phyloP scores from a whole-genome alignment of 2,888 invertebrate genomes.

The Apeira syringaria region DNA sequence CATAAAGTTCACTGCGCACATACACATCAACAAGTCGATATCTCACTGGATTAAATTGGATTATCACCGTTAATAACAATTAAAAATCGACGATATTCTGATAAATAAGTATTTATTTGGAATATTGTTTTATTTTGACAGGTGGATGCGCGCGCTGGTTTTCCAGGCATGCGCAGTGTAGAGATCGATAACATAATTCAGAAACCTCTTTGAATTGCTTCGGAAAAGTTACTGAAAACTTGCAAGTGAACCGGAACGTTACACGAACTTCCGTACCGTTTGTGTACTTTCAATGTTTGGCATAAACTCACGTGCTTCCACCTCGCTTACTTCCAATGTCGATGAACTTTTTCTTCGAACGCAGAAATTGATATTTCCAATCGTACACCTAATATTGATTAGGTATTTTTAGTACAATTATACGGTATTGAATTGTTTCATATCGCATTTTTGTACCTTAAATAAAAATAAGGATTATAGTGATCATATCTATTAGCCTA shows the following conservation, averaged over 20 bases:
- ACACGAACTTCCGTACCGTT: not conserved
- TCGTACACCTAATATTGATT: too few relatives aligned
- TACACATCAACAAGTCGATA: not conserved
- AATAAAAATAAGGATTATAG: too few relatives aligned
- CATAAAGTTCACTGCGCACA: not conserved
- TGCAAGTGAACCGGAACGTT: slow-evolving; percentile 7
- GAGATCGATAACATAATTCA: slow-evolving; percentile 56
- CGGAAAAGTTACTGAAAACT: slow-evolving; percentile 4
- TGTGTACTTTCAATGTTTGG: not conserved
- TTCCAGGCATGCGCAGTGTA: slow-evolving; percentile 37
- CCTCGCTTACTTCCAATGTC: too few relatives aligned
- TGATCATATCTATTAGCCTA: too few relatives aligned
- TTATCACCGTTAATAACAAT: slow-evolving; percentile 1
- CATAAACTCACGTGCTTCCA: not conserved
- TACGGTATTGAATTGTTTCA: too few relatives aligned
- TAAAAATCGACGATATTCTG: slow-evolving; percentile 3
- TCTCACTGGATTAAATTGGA: not conserved
- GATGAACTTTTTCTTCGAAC: too few relatives aligned
- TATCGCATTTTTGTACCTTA: too few relatives aligned
- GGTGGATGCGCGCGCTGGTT: slow-evolving; percentile 59
- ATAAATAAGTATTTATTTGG: slow-evolving; percentile 32
- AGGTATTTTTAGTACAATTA: too few relatives aligned
- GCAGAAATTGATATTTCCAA: too few relatives aligned
- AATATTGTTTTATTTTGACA: slow-evolving; percentile 54
- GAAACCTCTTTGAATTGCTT: slow-evolving; percentile 1